phyloP scores from a whole-genome alignment of 2,113 vertebrate genomes.

The Microcebus jonahi region DNA sequence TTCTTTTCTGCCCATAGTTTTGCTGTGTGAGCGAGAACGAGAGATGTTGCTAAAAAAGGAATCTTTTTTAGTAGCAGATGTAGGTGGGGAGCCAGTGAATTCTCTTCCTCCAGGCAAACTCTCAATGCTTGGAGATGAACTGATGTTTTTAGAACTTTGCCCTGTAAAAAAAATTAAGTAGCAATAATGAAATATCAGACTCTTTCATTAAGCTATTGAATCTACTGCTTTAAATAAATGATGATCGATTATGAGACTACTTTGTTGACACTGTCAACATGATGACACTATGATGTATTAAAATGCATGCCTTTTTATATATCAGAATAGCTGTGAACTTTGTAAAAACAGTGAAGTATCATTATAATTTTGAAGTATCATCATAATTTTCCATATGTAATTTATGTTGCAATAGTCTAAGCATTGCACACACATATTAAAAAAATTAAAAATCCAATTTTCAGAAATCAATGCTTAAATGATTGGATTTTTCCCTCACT shows the following conservation, averaged over 20 bases:
- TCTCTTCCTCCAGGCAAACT: conserved; percentile 92
- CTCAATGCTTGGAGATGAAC: conserved; percentile 95
- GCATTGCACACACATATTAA: neutral
- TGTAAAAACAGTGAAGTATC: neutral
- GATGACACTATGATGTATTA: conserved; percentile 55
- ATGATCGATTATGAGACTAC: neutral
- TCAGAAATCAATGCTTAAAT: neutral
- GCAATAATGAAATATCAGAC: conserved; percentile 54
- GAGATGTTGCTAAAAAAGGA: conserved; percentile 96
- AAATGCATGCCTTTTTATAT: conserved; percentile 47
- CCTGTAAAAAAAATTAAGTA: conserved; percentile 86
- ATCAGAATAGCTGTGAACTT: neutral
- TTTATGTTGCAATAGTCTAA: neutral
- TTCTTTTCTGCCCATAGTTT: conserved; percentile 95
- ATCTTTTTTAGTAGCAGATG: conserved; percentile 94
- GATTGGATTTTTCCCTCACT: neutral
- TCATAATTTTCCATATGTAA: neutral
- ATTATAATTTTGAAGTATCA: neutral
- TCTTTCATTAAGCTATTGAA: neutral
- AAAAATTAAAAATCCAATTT: neutral
- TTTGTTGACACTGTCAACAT: conserved; percentile 35
- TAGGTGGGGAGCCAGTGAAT: conserved; percentile 93
- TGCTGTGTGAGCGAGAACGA: conserved; percentile 98
- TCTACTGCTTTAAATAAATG: neutral
- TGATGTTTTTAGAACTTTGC: conserved; percentile 91